Percentiles rank a stretch among this genome's conserved stretches.
These are phyloP conservation scores for Malthinus seriepunctatus DNA, from an alignment of 2,888 invertebrate genomes.

Conservation along the genomic window DNA sequence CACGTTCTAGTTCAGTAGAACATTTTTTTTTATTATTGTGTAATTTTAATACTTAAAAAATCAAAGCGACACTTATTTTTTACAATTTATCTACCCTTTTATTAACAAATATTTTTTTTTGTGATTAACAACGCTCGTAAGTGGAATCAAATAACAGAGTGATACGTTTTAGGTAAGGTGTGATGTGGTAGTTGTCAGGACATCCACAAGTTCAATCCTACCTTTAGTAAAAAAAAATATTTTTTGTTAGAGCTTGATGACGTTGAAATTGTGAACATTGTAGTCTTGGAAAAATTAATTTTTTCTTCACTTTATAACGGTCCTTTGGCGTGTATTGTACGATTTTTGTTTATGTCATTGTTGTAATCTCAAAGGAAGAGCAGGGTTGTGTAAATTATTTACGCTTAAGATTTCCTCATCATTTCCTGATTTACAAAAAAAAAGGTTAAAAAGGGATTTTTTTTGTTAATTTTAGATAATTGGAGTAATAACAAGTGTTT, in stretches of 20 bases:
- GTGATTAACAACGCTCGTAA: slow-evolving; percentile 35
- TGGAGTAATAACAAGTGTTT: neutral
- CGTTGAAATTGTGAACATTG: slow-evolving; percentile 37
- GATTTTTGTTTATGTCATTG: slow-evolving; percentile 18
- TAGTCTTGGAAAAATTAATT: slow-evolving; percentile 19
- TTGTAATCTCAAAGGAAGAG: slow-evolving; percentile 8
- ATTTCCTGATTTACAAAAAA: slow-evolving; percentile 17
- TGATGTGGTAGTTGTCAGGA: slow-evolving; percentile 36
- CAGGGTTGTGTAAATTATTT: slow-evolving; percentile 6
- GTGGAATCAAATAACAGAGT: slow-evolving; percentile 49
- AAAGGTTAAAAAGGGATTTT: neutral
- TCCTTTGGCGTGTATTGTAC: slow-evolving; percentile 25
- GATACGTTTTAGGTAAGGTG: slow-evolving; percentile 40
- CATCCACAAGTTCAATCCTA: slow-evolving; percentile 10
- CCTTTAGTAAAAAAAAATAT: slow-evolving; percentile 25
- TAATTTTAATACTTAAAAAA: slow-evolving; percentile 13
- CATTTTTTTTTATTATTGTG: slow-evolving; percentile 11
- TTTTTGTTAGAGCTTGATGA: slow-evolving; percentile 32
- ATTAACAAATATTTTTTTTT: slow-evolving; percentile 19
- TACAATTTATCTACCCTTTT: slow-evolving; percentile 22
- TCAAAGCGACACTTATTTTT: slow-evolving; percentile 13
- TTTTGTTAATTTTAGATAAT: neutral
- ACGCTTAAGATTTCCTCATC: slow-evolving; percentile 24
- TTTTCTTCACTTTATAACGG: slow-evolving; percentile 21
- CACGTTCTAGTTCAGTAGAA: slow-evolving; percentile 17